Base-by-base conservation (phyloP, 2,888 invertebrate genomes). In the Pandemis cinnamomeana region DNA sequence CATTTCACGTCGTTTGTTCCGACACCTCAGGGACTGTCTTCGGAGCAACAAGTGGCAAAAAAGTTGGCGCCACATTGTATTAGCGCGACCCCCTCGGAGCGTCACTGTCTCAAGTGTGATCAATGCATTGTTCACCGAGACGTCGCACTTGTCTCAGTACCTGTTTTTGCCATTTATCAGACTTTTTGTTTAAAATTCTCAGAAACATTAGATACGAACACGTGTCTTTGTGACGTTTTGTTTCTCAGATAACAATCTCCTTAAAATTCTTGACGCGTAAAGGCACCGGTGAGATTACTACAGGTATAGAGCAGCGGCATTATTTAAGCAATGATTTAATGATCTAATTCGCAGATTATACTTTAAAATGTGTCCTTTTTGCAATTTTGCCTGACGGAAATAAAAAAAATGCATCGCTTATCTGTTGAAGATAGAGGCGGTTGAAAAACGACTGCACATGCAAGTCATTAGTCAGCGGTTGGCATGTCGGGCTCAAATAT, bases 31-130 rank as follows among this genome's bases (percentile, higher is more conserved):
- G 82, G 78, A 78, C 80, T 80, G 82, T 78, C 77, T 80, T 83
- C 51, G 75, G 74, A 80, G 80, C 78, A 78, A 81, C 81, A 81
- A 84, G 84, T 83, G 79, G 79, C 80, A 87, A 90, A 94, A 93
- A 77, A 93, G 83, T 89, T 91, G 93, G 93, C 93, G 93, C 93
- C 93, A 79, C 80, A 85, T 89, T 89, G 86, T 88, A 79, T 81
- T 82, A 80, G 76, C 72, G 80, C 82, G 81, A 83, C 86, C 88
- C 89, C 88, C 85, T 78, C 84, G 79, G 87, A 79, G 80, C 77
- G 83, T 80, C 79, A 87, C 86, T 87, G 90, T 88, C 88, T 89
- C 88, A 83, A 85, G 84, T 83, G 79, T 80, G 81, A 78, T 81
- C 82, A 78, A 72, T 80, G 80, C 78, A 88, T 91, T 91, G 87